Percentiles rank a stretch among this genome's conserved stretches.
Evolutionary conservation across 2,113 vertebrate genomes (phyloP).

Genomic region (Nycticebus coucang): DNA sequence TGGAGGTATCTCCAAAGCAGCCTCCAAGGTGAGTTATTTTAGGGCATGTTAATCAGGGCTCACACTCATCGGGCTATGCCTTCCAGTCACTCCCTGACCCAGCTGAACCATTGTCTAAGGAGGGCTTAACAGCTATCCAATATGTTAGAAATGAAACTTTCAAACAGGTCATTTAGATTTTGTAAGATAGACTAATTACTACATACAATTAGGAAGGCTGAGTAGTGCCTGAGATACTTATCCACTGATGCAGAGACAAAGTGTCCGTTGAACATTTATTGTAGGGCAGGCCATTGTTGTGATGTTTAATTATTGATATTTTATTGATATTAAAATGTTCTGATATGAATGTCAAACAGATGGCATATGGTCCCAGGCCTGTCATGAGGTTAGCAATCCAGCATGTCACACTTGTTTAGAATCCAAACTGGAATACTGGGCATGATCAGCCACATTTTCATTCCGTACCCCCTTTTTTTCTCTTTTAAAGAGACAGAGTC

Average conservation of each 20-base stretch:
- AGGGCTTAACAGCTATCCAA: not conserved
- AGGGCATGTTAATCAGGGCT: not conserved
- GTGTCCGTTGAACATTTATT: not conserved
- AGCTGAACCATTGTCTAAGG: not conserved
- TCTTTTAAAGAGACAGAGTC: not conserved
- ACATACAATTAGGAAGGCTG: constrained; percentile 49
- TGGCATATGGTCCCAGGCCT: not conserved
- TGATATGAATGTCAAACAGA: not conserved
- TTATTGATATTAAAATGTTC: constrained; percentile 28
- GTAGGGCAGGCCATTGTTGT: not conserved
- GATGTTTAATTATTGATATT: not conserved
- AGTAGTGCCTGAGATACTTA: constrained; percentile 35
- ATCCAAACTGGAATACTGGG: not conserved
- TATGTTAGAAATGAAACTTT: constrained; percentile 56
- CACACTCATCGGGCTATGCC: not conserved
- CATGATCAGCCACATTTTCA: constrained; percentile 1
- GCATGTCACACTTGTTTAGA: not conserved
- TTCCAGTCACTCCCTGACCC: not conserved
- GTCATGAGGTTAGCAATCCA: not conserved
- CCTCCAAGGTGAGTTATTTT: not conserved
- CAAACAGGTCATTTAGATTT: constrained; percentile 65
- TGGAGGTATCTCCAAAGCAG: not conserved
- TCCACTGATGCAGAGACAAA: not conserved
- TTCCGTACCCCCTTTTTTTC: not conserved
- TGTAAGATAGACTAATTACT: constrained; percentile 70